Conservation (phyloP, 2,888 invertebrate species). For the Luperina nickerlii region DNA sequence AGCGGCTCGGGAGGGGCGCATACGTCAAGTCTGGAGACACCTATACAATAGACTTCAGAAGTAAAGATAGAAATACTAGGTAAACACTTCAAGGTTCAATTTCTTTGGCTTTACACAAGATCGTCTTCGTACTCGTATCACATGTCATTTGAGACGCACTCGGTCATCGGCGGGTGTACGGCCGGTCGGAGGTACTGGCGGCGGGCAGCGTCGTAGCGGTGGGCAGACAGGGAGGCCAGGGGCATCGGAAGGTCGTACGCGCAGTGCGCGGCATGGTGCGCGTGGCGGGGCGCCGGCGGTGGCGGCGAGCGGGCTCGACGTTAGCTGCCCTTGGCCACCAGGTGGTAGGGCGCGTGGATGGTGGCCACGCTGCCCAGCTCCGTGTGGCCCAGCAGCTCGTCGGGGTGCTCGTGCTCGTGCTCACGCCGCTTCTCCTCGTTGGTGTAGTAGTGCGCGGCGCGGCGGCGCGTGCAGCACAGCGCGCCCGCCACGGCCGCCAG, state of each 20-base stretch:
- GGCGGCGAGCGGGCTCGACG: constrained; percentile 76
- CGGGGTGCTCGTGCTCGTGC: constrained; percentile 83
- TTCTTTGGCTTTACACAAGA: constrained; percentile 82
- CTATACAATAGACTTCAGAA: constrained; percentile 51
- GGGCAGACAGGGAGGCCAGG: constrained; percentile 62
- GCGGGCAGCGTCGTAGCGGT: constrained; percentile 68
- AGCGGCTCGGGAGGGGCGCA: no score
- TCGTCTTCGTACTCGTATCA: constrained; percentile 87
- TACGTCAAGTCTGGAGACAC: no score
- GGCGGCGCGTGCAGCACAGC: constrained; percentile 92
- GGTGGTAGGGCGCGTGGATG: constrained; percentile 83
- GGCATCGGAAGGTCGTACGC: constrained; percentile 66
- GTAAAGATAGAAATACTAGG: constrained; percentile 35
- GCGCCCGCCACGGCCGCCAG: constrained; percentile 90
- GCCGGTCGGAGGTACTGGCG: constrained; percentile 69
- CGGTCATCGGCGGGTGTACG: constrained; percentile 68
- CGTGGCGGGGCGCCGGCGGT: constrained; percentile 50
- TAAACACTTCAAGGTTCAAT: constrained; percentile 52
- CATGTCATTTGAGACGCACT: constrained; percentile 77
- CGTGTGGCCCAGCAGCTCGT: constrained; percentile 80
- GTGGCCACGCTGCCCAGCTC: constrained; percentile 84
- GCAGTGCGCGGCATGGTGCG: constrained; percentile 59
- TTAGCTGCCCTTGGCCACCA: constrained; percentile 83
- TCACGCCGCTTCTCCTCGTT: constrained; percentile 92
- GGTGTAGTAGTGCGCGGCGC: constrained; percentile 94